These are phyloP conservation scores for Eristalis intricaria DNA, from an alignment of 2,888 invertebrate genomes.

Conservation along the genomic window DNA sequence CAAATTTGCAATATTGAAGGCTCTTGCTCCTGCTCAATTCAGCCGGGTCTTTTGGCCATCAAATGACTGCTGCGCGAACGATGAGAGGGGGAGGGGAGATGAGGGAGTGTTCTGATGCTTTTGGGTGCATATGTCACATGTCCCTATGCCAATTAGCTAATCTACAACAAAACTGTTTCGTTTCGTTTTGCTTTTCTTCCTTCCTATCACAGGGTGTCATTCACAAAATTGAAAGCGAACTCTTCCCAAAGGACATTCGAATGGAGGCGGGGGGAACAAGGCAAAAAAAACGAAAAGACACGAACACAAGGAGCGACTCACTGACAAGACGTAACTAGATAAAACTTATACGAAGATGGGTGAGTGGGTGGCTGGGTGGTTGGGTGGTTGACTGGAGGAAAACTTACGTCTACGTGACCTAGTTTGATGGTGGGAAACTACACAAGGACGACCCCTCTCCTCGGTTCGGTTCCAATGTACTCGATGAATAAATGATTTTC, in stretches of 20 bases:
- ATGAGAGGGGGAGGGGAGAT: background rate
- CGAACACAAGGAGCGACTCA: background rate
- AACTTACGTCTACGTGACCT: conserved; percentile 61
- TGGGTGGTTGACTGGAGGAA: background rate
- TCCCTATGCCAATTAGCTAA: conserved; percentile 69
- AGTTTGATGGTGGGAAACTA: conserved; percentile 43
- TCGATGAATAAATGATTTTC: conserved; percentile 68
- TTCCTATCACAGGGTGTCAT: conserved; percentile 32
- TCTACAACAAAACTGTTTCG: conserved; percentile 44
- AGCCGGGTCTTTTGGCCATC: background rate
- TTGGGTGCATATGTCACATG: conserved; percentile 53
- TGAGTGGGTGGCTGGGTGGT: background rate
- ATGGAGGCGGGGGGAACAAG: background rate
- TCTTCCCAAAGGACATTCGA: conserved; percentile 27
- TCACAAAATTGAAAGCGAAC: conserved; percentile 59
- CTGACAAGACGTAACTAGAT: conserved; percentile 5
- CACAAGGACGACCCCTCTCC: conserved; percentile 10
- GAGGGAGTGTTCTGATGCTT: background rate
- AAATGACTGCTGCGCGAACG: conserved; percentile 1
- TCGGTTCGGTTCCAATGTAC: conserved; percentile 52
- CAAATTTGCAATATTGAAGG: conserved; percentile 51
- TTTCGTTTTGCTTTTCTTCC: background rate
- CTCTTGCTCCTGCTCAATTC: background rate
- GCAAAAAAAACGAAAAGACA: background rate
- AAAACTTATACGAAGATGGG: conserved; percentile 11